Percentiles rank a stretch among this genome's conserved stretches.
These are phyloP conservation scores for Argyresthia goedartella DNA, from an alignment of 2,888 invertebrate species.

Conservation along the genomic window DNA sequence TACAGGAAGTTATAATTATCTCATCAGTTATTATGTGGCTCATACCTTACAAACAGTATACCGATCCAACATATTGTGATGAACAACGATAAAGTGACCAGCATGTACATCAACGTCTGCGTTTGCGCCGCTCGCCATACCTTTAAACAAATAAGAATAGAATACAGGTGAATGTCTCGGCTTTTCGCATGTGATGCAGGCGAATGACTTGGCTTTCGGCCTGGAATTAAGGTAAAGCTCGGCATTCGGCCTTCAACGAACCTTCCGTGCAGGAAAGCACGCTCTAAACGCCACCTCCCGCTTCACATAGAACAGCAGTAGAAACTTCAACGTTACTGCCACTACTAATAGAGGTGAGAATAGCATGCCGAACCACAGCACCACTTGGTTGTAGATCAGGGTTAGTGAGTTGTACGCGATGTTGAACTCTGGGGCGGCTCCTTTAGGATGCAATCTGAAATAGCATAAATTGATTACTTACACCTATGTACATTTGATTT, in stretches of 20 bases:
- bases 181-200: too few species aligned
- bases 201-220: too few species aligned
- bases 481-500: too few species aligned
- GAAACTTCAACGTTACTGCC: slow-evolving; percentile 76
- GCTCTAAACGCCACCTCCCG: slow-evolving; percentile 71
- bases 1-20: too few species aligned
- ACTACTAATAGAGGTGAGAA: slow-evolving; percentile 79
- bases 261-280: slow-evolving; percentile 75
- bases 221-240: too few species aligned
- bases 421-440: slow-evolving; percentile 75
- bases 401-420: slow-evolving; percentile 82
- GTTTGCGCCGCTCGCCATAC: slow-evolving; percentile 78
- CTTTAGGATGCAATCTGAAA: slow-evolving; percentile 25
- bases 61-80: slow-evolving; percentile 71
- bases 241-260: too few species aligned
- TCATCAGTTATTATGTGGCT: slow-evolving; percentile 2
- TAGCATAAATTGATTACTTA: background rate
- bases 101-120: slow-evolving; percentile 79
- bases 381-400: slow-evolving; percentile 83
- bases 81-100: slow-evolving; percentile 76
- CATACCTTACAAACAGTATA: slow-evolving; percentile 75
- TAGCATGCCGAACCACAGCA: slow-evolving; percentile 82
- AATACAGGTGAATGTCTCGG: too few species aligned
- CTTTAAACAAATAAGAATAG: slow-evolving; percentile 18
- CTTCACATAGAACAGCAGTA: slow-evolving; percentile 80